A percentile compares a stretch with the other conserved stretches of the same genome.
These are phyloP conservation scores for Panzeria rudis DNA, from an alignment of 2,888 invertebrate species.

Conservation along the genomic window DNA sequence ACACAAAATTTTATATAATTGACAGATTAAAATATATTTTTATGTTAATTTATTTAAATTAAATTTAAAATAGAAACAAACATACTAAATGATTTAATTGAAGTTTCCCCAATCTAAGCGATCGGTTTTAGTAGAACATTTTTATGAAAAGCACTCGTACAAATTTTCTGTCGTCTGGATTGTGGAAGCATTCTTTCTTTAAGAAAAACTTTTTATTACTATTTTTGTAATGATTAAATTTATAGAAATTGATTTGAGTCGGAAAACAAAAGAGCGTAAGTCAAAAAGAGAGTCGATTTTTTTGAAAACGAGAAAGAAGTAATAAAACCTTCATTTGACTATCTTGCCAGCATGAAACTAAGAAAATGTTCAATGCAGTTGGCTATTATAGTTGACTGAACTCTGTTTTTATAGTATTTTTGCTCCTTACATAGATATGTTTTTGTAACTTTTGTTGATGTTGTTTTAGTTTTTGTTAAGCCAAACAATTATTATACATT, in stretches of 20 bases:
- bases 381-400: constrained; percentile 67
- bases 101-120: too few species aligned
- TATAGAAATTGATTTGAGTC: too few species aligned
- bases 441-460: constrained; percentile 25
- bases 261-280: too few species aligned
- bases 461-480: constrained; percentile 33
- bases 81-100: too few species aligned
- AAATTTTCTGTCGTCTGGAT: too few species aligned
- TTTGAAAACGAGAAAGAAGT: background rate
- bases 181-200: too few species aligned
- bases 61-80: too few species aligned
- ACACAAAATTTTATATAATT: background rate
- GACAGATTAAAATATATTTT: background rate
- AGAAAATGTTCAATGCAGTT: constrained; percentile 44
- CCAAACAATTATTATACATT: constrained; percentile 32
- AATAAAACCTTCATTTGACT: constrained; percentile 29
- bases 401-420: constrained; percentile 51
- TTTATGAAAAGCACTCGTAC: too few species aligned
- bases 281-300: background rate
- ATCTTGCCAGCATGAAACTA: constrained; percentile 31
- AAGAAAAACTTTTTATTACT: too few species aligned
- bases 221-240: too few species aligned
- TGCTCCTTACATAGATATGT: background rate
- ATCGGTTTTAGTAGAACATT: too few species aligned
- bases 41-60: background rate